These are phyloP conservation scores for Brachionus asplanchnoidis DNA, from an alignment of 1,140 invertebrate species.

Conservation along the genomic window DNA sequence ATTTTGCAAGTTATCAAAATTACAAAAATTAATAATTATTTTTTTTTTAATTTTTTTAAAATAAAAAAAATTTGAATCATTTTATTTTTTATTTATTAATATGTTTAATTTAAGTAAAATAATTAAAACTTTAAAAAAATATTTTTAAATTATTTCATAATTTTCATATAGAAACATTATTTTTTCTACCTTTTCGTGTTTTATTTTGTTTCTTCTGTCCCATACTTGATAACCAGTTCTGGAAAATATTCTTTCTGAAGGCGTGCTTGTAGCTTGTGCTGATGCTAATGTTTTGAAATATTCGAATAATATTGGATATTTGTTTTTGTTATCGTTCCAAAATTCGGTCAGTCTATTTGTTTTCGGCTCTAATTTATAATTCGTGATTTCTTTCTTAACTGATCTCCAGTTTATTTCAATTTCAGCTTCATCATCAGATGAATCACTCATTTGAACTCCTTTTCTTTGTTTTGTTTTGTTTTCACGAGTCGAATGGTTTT, in stretches of 20 bases:
- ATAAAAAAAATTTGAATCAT: no score
- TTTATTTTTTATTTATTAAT: no score
- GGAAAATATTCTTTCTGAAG: background rate
- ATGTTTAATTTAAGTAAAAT: no score
- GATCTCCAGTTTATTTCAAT: background rate
- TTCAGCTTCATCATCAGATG: background rate
- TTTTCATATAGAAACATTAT: background rate
- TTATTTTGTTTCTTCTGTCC: slow-evolving; percentile 2
- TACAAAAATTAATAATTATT: no score
- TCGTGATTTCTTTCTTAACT: background rate
- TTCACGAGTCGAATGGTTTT: background rate
- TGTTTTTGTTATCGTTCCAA: background rate
- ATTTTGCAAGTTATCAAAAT: no score
- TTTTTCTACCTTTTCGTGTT: background rate
- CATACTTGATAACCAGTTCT: background rate
- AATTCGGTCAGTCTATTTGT: background rate
- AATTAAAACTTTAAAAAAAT: no score
- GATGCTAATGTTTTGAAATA: background rate
- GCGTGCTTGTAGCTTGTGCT: background rate
- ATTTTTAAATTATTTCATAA: no score
- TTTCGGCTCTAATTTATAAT: background rate
- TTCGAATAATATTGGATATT: background rate
- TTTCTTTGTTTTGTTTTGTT: background rate
- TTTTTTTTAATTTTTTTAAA: no score
- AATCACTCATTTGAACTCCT: background rate